Percentiles rank a stretch among this genome's conserved stretches.
These are phyloP conservation scores for Fissipunctia ypsillon DNA, from an alignment of 2,888 invertebrate species.

Conservation along the genomic window DNA sequence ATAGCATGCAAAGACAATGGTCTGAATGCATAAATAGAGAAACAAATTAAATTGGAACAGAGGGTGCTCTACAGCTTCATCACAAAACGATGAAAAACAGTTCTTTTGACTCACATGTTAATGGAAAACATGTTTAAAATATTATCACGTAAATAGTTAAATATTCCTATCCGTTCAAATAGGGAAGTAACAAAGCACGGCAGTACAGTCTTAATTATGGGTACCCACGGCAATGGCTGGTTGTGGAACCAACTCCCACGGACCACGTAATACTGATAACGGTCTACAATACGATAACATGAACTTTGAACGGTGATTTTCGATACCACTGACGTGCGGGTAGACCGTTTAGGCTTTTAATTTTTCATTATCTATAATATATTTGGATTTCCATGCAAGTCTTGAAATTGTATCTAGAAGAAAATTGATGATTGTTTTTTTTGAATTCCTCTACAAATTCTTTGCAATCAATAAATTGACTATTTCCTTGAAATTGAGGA, in stretches of 20 bases:
- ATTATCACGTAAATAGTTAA: neutral
- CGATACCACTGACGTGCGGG: too few relatives aligned
- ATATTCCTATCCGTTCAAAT: neutral
- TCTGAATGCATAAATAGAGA: neutral
- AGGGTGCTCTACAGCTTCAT: too few relatives aligned
- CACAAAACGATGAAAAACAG: neutral
- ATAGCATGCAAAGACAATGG: neutral
- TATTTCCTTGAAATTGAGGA: too few relatives aligned
- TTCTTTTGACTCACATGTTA: neutral
- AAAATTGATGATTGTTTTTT: neutral
- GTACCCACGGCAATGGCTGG: neutral
- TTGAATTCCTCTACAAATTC: too few relatives aligned
- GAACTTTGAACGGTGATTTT: slow-evolving; percentile 49
- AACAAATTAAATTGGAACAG: too few relatives aligned
- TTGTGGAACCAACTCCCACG: slow-evolving; percentile 32
- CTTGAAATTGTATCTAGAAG: neutral
- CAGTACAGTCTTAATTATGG: neutral
- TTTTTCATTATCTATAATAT: slow-evolving; percentile 12
- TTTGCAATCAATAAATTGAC: too few relatives aligned
- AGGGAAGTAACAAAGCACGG: neutral
- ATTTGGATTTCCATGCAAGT: slow-evolving; percentile 9
- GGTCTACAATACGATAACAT: slow-evolving; percentile 22
- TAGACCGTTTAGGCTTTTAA: too few relatives aligned
- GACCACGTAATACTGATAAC: slow-evolving; percentile 37
- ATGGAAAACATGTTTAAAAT: slow-evolving; percentile 4